Conservation (phyloP, 2,113 vertebrate genomes). For the Sigmodon hispidus region DNA sequence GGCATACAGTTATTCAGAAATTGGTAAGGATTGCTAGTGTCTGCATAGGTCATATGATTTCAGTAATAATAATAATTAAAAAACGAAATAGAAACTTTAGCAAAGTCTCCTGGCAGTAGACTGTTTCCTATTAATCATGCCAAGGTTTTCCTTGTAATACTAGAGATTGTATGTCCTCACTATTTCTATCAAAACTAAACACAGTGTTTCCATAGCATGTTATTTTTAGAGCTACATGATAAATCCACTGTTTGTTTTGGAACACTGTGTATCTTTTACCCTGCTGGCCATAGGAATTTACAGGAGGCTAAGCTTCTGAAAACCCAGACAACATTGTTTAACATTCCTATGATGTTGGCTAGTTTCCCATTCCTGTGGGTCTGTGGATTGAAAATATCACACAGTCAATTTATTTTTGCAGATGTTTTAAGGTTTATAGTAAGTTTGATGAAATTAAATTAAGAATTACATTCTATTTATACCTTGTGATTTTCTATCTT, state of each 20-base stretch:
- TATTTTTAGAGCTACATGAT: not conserved
- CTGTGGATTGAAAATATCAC: not conserved
- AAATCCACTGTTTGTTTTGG: not conserved
- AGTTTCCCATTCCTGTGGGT: fast-evolving
- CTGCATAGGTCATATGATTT: fast-evolving
- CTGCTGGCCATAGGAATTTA: too few species aligned
- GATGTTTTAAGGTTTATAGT: not conserved
- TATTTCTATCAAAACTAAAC: not conserved
- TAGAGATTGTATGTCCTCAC: not conserved
- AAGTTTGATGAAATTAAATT: conserved; percentile 58
- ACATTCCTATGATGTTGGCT: not conserved
- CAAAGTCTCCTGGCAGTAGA: fast-evolving
- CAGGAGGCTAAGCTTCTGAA: not conserved
- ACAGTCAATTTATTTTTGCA: not conserved
- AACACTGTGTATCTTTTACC: not conserved
- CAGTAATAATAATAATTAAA: too few species aligned
- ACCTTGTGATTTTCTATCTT: conserved; percentile 52
- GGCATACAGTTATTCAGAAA: not conserved
- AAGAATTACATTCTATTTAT: conserved; percentile 21
- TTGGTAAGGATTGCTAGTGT: fast-evolving
- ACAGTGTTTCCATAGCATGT: not conserved
- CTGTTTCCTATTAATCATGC: not conserved
- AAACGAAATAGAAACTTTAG: too few species aligned
- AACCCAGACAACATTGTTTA: not conserved
- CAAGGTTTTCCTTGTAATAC: not conserved